phyloP scores from a whole-genome alignment of 2,797 vertebrate species.

The Aythya fuligula region DNA sequence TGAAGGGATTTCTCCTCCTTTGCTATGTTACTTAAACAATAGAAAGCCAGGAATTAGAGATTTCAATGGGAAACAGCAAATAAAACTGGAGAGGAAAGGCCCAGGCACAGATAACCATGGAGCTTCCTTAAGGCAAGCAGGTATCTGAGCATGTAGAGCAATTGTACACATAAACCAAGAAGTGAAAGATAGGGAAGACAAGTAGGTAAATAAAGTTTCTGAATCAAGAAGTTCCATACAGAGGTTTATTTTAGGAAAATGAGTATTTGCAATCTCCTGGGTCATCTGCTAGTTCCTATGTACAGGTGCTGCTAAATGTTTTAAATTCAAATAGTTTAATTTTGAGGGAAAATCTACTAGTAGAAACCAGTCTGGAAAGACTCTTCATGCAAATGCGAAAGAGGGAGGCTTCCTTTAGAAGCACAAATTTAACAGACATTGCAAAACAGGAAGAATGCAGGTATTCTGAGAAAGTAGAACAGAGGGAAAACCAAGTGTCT shows the following conservation, averaged over 20 bases:
- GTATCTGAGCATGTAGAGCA: neutral
- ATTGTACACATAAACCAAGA: neutral
- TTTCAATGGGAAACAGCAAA: neutral
- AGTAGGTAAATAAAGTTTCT: neutral
- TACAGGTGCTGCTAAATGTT: neutral
- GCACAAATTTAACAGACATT: neutral
- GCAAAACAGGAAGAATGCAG: neutral
- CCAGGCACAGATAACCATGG: neutral
- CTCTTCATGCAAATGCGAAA: neutral
- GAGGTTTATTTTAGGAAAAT: neutral
- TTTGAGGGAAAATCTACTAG: neutral
- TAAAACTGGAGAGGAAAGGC: neutral
- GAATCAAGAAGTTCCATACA: neutral
- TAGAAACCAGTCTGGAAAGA: neutral
- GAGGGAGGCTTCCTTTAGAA: neutral
- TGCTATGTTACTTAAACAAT: neutral
- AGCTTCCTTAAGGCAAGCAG: neutral
- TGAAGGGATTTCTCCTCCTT: neutral
- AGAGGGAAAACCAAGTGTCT: neutral
- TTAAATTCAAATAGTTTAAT: slow-evolving; percentile 10
- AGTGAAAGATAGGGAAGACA: neutral
- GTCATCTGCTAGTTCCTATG: neutral
- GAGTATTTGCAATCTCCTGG: neutral
- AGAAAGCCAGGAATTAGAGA: neutral
- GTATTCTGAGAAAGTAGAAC: neutral